A percentile compares a stretch with the other conserved stretches of the same genome.
These are phyloP conservation scores for Ciconia maguari DNA, from an alignment of 2,113 vertebrate genomes.

Conservation along the genomic window DNA sequence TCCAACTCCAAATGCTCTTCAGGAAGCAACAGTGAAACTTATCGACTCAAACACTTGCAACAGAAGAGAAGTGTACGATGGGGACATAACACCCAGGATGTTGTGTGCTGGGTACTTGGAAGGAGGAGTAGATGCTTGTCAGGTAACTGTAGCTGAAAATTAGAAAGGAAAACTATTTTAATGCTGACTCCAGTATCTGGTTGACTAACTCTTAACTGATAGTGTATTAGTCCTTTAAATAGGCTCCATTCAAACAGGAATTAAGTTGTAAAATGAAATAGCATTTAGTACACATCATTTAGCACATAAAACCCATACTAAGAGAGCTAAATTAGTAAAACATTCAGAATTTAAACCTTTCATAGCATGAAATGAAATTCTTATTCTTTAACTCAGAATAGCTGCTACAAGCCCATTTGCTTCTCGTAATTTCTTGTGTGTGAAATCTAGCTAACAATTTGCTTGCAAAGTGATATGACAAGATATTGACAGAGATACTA, in stretches of 20 bases:
- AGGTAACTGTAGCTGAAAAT: constrained; percentile 75
- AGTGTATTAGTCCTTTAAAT: background rate
- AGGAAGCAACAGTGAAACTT: constrained; percentile 88
- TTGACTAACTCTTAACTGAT: background rate
- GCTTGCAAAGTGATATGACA: background rate
- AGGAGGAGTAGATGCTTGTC: constrained; percentile 89
- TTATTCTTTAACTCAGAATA: background rate
- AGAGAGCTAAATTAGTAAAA: background rate
- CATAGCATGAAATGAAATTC: background rate
- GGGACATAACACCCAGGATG: constrained; percentile 85
- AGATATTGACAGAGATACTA: background rate
- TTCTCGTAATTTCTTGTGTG: background rate
- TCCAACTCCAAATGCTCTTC: constrained; percentile 76
- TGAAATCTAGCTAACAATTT: background rate
- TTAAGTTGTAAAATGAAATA: background rate
- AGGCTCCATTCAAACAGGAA: background rate
- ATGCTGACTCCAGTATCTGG: background rate
- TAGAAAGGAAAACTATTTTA: background rate
- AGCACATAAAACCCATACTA: background rate
- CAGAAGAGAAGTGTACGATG: constrained; percentile 62
- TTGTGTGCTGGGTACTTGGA: constrained; percentile 82
- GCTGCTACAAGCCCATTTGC: background rate
- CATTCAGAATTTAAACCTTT: background rate
- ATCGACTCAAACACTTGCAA: constrained; percentile 87
- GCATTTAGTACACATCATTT: background rate